These are phyloP conservation scores for Setipinna tenuifilis DNA, from an alignment of 2,797 vertebrate genomes.

Conservation along the genomic window DNA sequence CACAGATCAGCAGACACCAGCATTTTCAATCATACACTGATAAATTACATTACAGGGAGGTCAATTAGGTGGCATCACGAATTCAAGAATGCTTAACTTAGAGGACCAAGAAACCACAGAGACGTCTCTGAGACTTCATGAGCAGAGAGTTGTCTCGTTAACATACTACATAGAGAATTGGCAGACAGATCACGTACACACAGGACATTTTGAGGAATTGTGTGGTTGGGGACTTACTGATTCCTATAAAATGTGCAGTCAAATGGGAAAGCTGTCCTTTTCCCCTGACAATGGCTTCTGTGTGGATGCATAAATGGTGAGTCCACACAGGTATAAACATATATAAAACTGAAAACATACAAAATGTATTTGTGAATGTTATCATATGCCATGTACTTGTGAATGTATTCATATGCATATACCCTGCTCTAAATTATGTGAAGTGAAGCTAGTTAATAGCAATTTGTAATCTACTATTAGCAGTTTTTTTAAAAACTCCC, in stretches of 20 bases:
- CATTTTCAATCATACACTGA: slow-evolving; percentile 4
- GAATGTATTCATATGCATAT: too few species aligned
- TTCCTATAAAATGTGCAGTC: not conserved
- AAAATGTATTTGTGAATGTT: too few species aligned
- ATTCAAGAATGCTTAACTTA: not conserved
- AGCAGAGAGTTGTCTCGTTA: not conserved
- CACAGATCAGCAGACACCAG: not conserved
- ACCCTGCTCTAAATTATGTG: too few species aligned
- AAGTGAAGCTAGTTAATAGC: too few species aligned
- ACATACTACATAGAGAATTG: not conserved
- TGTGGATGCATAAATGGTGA: not conserved
- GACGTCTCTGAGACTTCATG: not conserved
- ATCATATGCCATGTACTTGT: too few species aligned
- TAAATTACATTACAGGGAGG: not conserved
- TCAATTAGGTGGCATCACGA: not conserved
- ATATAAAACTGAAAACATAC: too few species aligned
- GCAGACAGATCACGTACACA: not conserved
- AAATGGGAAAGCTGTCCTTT: not conserved
- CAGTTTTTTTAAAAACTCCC: too few species aligned
- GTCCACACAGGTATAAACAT: too few species aligned
- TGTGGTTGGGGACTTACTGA: not conserved
- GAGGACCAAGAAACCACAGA: not conserved
- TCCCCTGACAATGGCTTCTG: not conserved
- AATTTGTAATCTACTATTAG: too few species aligned
- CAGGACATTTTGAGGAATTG: not conserved